phyloP scores from a whole-genome alignment of 1,140 invertebrate species.

The Drosophila mojavensis region DNA sequence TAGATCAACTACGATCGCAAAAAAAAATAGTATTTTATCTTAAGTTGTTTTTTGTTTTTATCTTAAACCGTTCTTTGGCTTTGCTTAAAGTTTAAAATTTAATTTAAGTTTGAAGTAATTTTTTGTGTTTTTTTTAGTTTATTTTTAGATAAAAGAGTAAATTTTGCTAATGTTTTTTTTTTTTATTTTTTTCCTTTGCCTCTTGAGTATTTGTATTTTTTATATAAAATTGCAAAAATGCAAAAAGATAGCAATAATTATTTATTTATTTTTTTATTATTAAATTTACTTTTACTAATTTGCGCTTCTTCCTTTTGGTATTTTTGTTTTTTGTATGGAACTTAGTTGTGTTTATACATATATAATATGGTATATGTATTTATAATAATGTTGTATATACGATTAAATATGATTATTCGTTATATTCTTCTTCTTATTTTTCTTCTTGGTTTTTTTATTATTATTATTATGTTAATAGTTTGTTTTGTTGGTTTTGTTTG shows the following conservation, averaged over 20 bases:
- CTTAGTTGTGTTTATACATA: constrained; percentile 69
- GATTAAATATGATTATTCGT: constrained; percentile 83
- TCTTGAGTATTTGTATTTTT: constrained; percentile 52
- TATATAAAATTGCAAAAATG: constrained; percentile 84
- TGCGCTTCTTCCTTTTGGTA: constrained; percentile 49
- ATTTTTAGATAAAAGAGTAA: constrained; percentile 83
- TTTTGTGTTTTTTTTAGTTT: constrained; percentile 39
- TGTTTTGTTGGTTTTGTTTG: constrained; percentile 84
- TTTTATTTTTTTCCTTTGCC: constrained; percentile 39
- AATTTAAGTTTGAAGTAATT: constrained; percentile 68
- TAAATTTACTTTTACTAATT: constrained; percentile 67
- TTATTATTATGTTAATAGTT: constrained; percentile 70
- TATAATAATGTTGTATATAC: constrained; percentile 54
- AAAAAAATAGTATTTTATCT: constrained; percentile 63
- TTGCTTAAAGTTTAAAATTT: constrained; percentile 80
- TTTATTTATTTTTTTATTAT: constrained; percentile 22
- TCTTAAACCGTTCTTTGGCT: constrained; percentile 54
- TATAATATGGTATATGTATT: constrained; percentile 70
- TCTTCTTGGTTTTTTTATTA: constrained; percentile 2
- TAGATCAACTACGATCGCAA: constrained; percentile 83
- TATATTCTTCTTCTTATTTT: constrained; percentile 44
- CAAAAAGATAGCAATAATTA: constrained; percentile 83
- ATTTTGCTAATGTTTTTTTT: constrained; percentile 74
- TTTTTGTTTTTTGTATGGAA: constrained; percentile 57
- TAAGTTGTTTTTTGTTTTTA: constrained; percentile 33